Base-by-base conservation (phyloP, 2,113 vertebrate genomes). In the Chaenogobius annularis region DNA sequence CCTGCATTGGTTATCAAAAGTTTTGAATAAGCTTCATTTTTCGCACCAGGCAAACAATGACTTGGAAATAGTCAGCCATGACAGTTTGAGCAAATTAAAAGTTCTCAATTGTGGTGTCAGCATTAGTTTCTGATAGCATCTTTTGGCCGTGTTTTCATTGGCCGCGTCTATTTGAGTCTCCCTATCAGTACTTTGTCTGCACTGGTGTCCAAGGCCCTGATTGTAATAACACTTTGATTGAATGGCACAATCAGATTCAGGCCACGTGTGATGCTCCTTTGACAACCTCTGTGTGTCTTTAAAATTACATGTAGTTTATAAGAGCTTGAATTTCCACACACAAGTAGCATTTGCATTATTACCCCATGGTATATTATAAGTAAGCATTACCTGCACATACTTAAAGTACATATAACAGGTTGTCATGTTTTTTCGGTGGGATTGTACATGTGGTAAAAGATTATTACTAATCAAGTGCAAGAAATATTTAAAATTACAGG, bases 81-180 rank as follows among this genome's bases (percentile, higher is more conserved):
- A 87, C 83, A 77, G 80, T 74, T 79, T 75, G 73, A 86, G 74
- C 81, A 90, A 89, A 89, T 90, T 85, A 89, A 91, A 91, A 89
- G 80, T 87, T 89, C 72, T 87, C 80, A 86, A 88, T 82, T 67
- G 74, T 13, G 66, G 54, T 40, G 70, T 65, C 59, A 75, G 69
- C 62, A 66, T 82, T 73, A 65, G 61, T 43, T 63, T 73, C 66
- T 62, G 85, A 87, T 86, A 86, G 68, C 74, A 82, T 81, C 72
- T 88, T 64, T 83, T 75, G 58, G 17, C 72, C 73, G 78, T 69
- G 76, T 77, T 86, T 77, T 69, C 59, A 35, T 54, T 76, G 72
- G 69, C 62, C 67, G 73, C 69, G 68, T 75, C 69, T 77, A 74
- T 85, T 71, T 75, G 73, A 81, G 79, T 46, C 77, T 81, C 69